phyloP scores from a whole-genome alignment of 2,113 vertebrate species.

The Etia nguti region DNA sequence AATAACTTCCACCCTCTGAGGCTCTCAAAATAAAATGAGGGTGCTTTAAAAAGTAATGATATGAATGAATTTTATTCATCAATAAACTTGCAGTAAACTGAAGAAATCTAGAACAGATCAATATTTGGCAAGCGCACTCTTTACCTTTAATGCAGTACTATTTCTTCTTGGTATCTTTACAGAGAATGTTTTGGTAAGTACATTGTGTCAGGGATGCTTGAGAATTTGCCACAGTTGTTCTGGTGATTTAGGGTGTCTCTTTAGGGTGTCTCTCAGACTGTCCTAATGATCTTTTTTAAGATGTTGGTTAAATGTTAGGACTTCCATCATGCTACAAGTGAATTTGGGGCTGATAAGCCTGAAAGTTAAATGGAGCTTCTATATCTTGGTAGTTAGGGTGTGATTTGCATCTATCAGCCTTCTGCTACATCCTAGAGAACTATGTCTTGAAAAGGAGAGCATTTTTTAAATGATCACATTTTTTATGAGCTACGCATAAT shows the following conservation, averaged over 20 bases:
- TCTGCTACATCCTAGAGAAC: background rate
- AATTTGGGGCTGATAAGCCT: background rate
- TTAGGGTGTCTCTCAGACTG: background rate
- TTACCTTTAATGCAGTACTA: background rate
- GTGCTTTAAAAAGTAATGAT: background rate
- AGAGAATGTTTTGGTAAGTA: background rate
- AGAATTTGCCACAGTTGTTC: background rate
- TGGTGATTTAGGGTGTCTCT: background rate
- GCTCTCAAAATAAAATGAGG: background rate
- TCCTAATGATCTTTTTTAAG: background rate
- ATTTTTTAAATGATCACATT: background rate
- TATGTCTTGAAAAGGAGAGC: background rate
- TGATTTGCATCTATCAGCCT: background rate
- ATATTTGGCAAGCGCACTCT: background rate
- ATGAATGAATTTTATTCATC: background rate
- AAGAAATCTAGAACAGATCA: background rate
- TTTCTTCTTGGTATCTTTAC: background rate
- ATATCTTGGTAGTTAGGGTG: background rate
- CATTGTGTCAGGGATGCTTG: rapidly evolving
- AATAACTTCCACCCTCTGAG: background rate
- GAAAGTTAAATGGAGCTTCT: background rate
- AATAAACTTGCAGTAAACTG: background rate
- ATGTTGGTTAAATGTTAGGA: background rate
- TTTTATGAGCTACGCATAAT: background rate
- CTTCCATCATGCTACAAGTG: background rate